Evolutionary conservation across 2,113 vertebrate species (phyloP).

Genomic region (Oryzias javanicus): DNA sequence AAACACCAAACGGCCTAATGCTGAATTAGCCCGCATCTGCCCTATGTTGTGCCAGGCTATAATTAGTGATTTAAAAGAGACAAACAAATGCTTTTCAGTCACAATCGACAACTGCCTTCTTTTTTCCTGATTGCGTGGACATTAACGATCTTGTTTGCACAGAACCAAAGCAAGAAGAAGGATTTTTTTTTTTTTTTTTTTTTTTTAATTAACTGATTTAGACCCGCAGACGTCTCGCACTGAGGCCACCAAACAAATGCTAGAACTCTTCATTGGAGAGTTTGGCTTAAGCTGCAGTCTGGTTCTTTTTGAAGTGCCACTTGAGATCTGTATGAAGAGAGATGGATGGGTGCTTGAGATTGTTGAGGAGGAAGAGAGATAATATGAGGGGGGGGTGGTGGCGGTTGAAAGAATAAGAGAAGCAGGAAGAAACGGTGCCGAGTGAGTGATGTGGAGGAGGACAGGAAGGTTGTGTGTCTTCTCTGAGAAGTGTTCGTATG

Average conservation of each 20-base stretch:
- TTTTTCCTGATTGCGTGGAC: constrained; percentile 15
- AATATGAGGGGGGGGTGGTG: constrained; percentile 4
- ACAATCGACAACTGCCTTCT: constrained; percentile 41
- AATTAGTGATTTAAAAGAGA: constrained; percentile 74
- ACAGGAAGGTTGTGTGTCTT: constrained; percentile 25
- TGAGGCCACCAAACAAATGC: constrained; percentile 30
- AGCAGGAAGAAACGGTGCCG: constrained; percentile 33
- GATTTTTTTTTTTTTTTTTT: background rate
- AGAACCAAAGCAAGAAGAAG: constrained; percentile 16
- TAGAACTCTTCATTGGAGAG: constrained; percentile 36
- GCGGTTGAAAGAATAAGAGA: constrained; percentile 21
- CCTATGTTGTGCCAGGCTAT: constrained; percentile 68
- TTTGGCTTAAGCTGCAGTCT: constrained; percentile 60
- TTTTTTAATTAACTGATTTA: constrained; percentile 13
- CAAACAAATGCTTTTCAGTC: constrained; percentile 68
- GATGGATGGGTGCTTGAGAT: constrained; percentile 65
- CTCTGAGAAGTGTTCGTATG: constrained; percentile 16
- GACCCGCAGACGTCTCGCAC: constrained; percentile 37
- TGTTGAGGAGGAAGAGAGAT: constrained; percentile 42
- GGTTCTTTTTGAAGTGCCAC: constrained; percentile 59
- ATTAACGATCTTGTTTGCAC: constrained; percentile 33
- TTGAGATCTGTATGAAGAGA: constrained; percentile 58
- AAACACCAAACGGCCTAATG: constrained; percentile 76
- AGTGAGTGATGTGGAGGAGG: constrained; percentile 53
- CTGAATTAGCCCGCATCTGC: constrained; percentile 74